Evolutionary conservation across 64 coral and sea anemone genomes (phyloP).

Genomic region (Pocillopora damicornis): DNA sequence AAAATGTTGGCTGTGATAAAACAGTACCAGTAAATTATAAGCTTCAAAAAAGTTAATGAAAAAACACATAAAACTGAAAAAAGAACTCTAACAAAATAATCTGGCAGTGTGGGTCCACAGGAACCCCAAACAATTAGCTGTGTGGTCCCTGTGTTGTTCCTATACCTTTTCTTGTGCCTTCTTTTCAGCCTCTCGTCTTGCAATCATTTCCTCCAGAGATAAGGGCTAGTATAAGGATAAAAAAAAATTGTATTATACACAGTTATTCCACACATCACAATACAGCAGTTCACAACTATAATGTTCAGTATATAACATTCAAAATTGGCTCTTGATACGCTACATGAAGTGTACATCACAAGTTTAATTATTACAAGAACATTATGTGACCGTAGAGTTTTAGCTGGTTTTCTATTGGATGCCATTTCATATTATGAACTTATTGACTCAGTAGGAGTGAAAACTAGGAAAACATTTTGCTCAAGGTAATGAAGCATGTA

Average conservation of each 20-base stretch:
- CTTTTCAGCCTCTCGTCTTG: constrained; percentile 95
- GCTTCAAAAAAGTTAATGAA: background rate
- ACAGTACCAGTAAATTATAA: background rate
- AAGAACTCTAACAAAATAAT: background rate
- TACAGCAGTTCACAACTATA: background rate
- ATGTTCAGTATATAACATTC: too few relatives aligned
- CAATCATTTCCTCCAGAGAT: constrained; percentile 98
- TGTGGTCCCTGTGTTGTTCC: background rate
- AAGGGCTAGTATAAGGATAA: constrained; percentile 52
- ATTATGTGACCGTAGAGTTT: background rate
- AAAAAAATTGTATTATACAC: background rate
- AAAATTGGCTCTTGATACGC: too few relatives aligned
- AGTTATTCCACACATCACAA: background rate
- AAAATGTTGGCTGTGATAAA: constrained; percentile 82
- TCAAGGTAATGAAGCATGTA: too few relatives aligned
- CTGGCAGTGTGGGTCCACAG: background rate
- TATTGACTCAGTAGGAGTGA: too few relatives aligned
- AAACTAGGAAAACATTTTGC: too few relatives aligned
- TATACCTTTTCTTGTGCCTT: constrained; percentile 91
- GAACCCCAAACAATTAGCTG: background rate
- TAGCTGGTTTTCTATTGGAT: background rate
- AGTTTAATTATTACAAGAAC: background rate
- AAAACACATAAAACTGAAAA: background rate
- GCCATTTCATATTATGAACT: background rate
- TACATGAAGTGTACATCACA: background rate